A percentile compares a stretch with the other conserved stretches of the same genome.
These are phyloP conservation scores for Heliconius eleuchia DNA, from an alignment of 1,140 invertebrate genomes.

Conservation along the genomic window DNA sequence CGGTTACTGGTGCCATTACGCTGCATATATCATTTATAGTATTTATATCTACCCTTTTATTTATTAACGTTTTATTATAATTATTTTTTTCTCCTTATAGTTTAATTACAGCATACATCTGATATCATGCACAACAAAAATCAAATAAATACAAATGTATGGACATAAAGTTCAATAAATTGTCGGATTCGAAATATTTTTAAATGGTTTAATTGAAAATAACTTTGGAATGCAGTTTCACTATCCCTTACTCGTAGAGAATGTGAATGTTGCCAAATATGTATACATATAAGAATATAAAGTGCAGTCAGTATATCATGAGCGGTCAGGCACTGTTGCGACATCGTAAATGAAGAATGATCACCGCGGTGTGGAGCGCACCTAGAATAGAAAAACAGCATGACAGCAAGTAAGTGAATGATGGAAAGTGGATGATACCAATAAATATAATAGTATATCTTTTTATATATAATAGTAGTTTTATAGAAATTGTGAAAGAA, in stretches of 20 bases:
- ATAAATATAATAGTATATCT: neutral
- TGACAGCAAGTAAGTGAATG: conserved; percentile 72
- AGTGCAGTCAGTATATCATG: conserved; percentile 23
- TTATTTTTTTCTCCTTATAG: no score
- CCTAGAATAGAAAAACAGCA: conserved; percentile 44
- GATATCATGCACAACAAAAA: no score
- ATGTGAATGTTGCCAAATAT: conserved; percentile 9
- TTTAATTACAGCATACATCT: no score
- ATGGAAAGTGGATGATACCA: conserved; percentile 42
- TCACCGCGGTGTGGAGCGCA: conserved; percentile 54
- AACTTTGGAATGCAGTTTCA: neutral
- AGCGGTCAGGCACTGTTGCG: conserved; percentile 34
- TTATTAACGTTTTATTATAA: no score
- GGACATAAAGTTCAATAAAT: no score
- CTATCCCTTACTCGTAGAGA: neutral
- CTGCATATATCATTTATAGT: no score
- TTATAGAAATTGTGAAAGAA: neutral
- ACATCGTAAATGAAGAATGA: conserved; percentile 75
- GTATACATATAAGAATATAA: neutral
- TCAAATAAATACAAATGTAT: no score
- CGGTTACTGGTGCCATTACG: no score
- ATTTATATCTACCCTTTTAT: no score
- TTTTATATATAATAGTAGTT: neutral
- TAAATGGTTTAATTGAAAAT: neutral
- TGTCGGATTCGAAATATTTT: neutral